Conservation (phyloP, 1,140 invertebrate species). For the Physella acuta region DNA sequence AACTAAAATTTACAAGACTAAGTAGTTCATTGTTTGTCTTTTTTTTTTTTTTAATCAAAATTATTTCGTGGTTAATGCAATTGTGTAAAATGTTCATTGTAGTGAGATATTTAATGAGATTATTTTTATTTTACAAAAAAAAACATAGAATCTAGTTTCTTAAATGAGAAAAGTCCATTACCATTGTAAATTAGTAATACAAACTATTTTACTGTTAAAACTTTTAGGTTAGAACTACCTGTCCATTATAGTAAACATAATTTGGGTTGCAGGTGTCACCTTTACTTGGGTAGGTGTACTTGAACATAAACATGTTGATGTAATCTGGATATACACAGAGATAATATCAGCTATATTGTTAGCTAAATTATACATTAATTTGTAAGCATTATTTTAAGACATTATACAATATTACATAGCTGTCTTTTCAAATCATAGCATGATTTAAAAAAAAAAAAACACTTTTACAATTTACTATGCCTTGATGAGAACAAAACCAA, state of each 20-base stretch:
- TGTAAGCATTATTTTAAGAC: neutral
- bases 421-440: neutral
- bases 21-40: neutral
- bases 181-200: no score
- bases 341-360: neutral
- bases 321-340: slow-evolving; percentile 42
- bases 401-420: neutral
- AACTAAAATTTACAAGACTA: neutral
- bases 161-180: no score
- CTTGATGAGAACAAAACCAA: neutral
- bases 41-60: neutral
- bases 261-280: slow-evolving; percentile 29
- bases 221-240: no score
- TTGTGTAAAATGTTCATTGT: no score
- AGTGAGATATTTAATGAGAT: no score
- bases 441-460: neutral
- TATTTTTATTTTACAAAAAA: no score
- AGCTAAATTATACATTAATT: neutral
- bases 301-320: slow-evolving; percentile 58
- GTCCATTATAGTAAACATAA: slow-evolving; percentile 36
- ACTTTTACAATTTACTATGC: neutral
- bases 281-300: slow-evolving; percentile 30
- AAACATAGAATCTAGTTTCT: no score
- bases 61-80: no score
- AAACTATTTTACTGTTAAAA: no score